These are phyloP conservation scores for Campylomormyrus tamandua DNA, from an alignment of 2,113 vertebrate genomes.

Conservation along the genomic window DNA sequence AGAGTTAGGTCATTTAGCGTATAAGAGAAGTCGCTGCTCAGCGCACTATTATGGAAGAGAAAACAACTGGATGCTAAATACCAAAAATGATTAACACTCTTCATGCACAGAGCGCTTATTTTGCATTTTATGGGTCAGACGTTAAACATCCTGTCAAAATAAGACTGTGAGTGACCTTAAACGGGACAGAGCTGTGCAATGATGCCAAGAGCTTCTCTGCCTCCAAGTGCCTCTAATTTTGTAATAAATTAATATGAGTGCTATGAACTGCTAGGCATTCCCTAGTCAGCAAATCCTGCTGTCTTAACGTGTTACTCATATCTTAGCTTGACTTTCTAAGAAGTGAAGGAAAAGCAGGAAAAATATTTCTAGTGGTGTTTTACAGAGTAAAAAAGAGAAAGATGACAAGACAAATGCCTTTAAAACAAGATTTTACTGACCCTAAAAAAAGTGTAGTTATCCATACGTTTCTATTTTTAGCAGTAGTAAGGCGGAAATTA, in stretches of 20 bases:
- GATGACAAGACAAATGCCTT: constrained; percentile 26
- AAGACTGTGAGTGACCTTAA: constrained; percentile 12
- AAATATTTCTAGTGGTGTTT: background rate
- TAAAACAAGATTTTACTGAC: constrained; percentile 17
- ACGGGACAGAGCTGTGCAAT: background rate
- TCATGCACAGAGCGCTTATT: background rate
- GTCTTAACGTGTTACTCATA: constrained; percentile 18
- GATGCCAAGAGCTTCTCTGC: background rate
- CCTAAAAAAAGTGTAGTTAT: constrained; percentile 25
- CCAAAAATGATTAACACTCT: background rate
- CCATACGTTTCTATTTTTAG: constrained; percentile 14
- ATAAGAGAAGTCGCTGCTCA: background rate
- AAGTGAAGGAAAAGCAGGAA: background rate
- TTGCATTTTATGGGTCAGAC: background rate
- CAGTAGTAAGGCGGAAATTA: constrained; percentile 28
- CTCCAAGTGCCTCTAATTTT: constrained; percentile 12
- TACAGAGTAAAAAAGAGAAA: constrained; percentile 14
- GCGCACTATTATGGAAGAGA: background rate
- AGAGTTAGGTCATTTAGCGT: background rate
- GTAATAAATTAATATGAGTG: constrained; percentile 19
- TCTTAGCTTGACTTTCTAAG: constrained; percentile 1
- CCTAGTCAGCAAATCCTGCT: constrained; percentile 23
- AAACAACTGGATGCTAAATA: background rate
- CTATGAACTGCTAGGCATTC: constrained; percentile 7
- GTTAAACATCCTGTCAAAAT: background rate